These are phyloP conservation scores for Selenia dentaria DNA, from an alignment of 2,888 invertebrate genomes.

Conservation along the genomic window DNA sequence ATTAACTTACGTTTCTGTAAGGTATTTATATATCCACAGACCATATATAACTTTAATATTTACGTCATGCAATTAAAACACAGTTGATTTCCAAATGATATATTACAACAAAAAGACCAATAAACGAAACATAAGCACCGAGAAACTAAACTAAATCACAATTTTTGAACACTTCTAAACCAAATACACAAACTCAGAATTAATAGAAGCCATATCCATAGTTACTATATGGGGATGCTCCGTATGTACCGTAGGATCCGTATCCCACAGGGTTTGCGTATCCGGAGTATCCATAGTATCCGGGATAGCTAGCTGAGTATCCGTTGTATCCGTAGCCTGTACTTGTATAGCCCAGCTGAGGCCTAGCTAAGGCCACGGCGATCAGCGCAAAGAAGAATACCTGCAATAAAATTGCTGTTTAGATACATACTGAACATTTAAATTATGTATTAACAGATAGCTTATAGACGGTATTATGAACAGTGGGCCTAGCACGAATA, in stretches of 20 bases:
- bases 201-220: slow-evolving; percentile 69
- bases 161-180: slow-evolving; percentile 5
- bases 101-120: slow-evolving; percentile 33
- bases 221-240: slow-evolving; percentile 56
- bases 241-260: slow-evolving; percentile 58
- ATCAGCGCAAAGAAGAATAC: slow-evolving; percentile 71
- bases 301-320: slow-evolving; percentile 58
- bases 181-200: slow-evolving; percentile 10
- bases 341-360: slow-evolving; percentile 63
- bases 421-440: too few species aligned
- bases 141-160: slow-evolving; percentile 22
- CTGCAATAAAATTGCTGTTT: slow-evolving; percentile 45
- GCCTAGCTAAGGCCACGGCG: slow-evolving; percentile 74
- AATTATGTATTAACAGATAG: too few species aligned
- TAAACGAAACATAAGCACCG: slow-evolving; percentile 7
- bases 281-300: slow-evolving; percentile 65
- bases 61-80: not conserved
- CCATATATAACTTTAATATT: too few species aligned
- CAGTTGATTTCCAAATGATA: slow-evolving; percentile 21
- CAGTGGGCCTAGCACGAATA: too few species aligned
- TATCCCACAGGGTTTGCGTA: slow-evolving; percentile 63
- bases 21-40: too few species aligned
- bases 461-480: too few species aligned
- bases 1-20: too few species aligned
- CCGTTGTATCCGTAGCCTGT: slow-evolving; percentile 59